Conservation (phyloP, 1,140 invertebrate genomes). For the Drosophila biarmipes region DNA sequence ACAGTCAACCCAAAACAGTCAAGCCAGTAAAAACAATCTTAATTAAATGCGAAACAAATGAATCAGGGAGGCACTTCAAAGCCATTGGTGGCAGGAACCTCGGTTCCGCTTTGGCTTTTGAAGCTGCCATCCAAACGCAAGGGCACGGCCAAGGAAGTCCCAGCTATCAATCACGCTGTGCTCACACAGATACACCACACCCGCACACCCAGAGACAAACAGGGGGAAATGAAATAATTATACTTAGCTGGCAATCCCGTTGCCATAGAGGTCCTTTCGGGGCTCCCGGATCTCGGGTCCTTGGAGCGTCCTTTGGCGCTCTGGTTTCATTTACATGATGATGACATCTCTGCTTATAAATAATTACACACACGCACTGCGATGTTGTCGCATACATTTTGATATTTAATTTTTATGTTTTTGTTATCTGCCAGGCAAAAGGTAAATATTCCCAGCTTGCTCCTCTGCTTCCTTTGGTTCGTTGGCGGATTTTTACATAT, state of each 20-base stretch:
- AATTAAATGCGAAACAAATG: conserved; percentile 19
- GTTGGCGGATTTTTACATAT: conserved; percentile 46
- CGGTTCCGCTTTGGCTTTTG: background rate
- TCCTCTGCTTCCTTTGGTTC: conserved; percentile 3
- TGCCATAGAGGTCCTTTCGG: conserved; percentile 20
- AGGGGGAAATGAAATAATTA: conserved; percentile 34
- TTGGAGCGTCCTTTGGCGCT: conserved; percentile 22
- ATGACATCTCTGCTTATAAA: conserved; percentile 70
- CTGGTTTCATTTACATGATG: conserved; percentile 76
- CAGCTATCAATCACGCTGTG: conserved; percentile 39
- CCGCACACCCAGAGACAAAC: background rate
- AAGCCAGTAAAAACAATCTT: background rate
- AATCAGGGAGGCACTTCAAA: conserved; percentile 8
- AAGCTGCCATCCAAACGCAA: conserved; percentile 2
- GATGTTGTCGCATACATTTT: conserved; percentile 63
- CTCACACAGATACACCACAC: background rate
- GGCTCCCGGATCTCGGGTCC: background rate
- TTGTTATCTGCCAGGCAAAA: conserved; percentile 38
- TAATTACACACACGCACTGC: conserved; percentile 72
- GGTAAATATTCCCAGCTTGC: conserved; percentile 17
- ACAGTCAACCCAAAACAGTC: background rate
- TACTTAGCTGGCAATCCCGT: conserved; percentile 36
- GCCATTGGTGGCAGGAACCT: conserved; percentile 4
- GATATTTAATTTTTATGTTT: conserved; percentile 74
- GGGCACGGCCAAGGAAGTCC: conserved; percentile 10